Evolutionary conservation across 2,797 vertebrate genomes (phyloP), one percentile per base, ranked within the genome.

Genomic region (Dallia pectoralis): DNA sequence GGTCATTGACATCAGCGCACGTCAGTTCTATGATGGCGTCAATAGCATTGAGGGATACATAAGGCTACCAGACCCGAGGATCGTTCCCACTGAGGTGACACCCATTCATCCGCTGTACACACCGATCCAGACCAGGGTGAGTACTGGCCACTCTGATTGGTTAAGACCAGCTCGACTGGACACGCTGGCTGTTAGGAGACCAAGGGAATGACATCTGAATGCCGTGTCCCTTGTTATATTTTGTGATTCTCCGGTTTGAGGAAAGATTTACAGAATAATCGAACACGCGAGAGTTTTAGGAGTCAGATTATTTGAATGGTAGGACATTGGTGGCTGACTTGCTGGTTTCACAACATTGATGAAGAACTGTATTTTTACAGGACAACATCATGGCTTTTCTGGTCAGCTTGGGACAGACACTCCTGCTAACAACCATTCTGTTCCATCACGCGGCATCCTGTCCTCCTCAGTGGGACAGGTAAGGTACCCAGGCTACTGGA

Each of bases 401-500:
- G 27, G 83, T 84, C 32, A 78, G 72, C 68, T 66, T 88, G 49
- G 81, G 79, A 68, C 89, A 88, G 71, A 64, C 82, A 48, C 76
- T 91, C 68, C 72, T 94, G 74, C 75, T 93, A 36, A 74, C 74
- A 30, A 82, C 80, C 44, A 67, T 86, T 70, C 66, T 93, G 70
- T 70, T 93, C 74, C 80, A 90, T 71, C 62, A 83, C 74, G 63
- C 78, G 3, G 56, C 79, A 29, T 77, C 91, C 47, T 82, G 89
- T 81, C 90, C 92, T 74, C 90, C 92, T 74, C 80, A 86, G 84
- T 79, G 86, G 85, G 76, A 75, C 33, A 85, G 87, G 87, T 87
- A 91, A 77, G 19, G 0, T 33, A 3, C 27, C 18, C 5, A n/a
- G 1, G 6, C 53, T 14, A 7, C 22, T 56, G 19, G 8, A 44